Conservation (phyloP, 2,113 vertebrate species). For the Trichomycterus rosablanca region DNA sequence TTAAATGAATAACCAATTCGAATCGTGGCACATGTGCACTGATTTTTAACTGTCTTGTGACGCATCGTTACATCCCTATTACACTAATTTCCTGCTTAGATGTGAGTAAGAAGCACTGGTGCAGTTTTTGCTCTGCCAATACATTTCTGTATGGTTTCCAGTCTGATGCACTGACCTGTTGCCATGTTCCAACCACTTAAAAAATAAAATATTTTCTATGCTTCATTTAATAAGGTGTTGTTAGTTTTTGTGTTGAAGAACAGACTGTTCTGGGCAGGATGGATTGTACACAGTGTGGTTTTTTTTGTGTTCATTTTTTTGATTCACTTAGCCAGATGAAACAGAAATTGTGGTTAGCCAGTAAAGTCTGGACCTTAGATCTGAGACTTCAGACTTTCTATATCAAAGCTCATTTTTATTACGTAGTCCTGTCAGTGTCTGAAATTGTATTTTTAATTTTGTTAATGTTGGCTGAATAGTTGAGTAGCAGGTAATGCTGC, state of each 20-base stretch:
- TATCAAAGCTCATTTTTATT: not conserved
- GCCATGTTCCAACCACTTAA: not conserved
- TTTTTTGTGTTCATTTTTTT: not conserved
- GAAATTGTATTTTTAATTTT: not conserved
- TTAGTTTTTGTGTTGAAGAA: not conserved
- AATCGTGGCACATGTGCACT: too few species aligned
- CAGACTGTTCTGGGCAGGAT: not conserved
- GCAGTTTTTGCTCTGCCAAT: too few species aligned
- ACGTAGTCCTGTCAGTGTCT: not conserved
- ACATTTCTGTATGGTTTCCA: conserved; percentile 10
- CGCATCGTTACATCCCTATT: too few species aligned
- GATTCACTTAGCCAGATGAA: not conserved
- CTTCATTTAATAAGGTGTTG: not conserved
- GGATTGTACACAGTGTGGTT: not conserved
- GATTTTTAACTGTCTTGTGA: too few species aligned
- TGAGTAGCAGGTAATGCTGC: too few species aligned
- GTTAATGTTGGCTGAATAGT: too few species aligned
- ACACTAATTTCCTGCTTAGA: too few species aligned
- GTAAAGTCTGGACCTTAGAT: conserved; percentile 6
- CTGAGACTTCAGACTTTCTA: not conserved
- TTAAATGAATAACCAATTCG: too few species aligned
- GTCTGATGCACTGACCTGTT: not conserved
- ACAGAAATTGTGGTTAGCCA: conserved; percentile 1
- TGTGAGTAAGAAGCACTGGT: too few species aligned
- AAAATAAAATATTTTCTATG: not conserved